phyloP scores from a whole-genome alignment of 1,140 invertebrate species.

The Scaptomyza hsui region DNA sequence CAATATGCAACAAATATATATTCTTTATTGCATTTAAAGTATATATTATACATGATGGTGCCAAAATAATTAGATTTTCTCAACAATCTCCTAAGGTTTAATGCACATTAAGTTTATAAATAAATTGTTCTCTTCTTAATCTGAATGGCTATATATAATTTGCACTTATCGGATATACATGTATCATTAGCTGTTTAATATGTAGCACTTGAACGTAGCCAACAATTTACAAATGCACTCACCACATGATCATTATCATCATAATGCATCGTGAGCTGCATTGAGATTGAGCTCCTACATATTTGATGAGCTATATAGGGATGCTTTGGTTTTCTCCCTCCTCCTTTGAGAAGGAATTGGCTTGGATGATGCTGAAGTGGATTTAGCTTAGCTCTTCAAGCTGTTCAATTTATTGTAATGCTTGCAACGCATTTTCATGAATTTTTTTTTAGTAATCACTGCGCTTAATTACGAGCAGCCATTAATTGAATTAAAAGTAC shows the following conservation, averaged over 20 bases:
- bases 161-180: conserved; percentile 20
- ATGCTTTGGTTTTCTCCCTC: too few species aligned
- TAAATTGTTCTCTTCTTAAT: too few species aligned
- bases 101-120: too few species aligned
- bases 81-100: too few species aligned
- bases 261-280: conserved; percentile 13
- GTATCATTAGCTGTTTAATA: conserved; percentile 8
- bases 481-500: conserved; percentile 39
- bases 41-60: too few species aligned
- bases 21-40: too few species aligned
- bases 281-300: conserved; percentile 13
- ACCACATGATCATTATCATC: conserved; percentile 16
- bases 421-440: conserved; percentile 6
- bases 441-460: conserved; percentile 22
- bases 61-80: too few species aligned
- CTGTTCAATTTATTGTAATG: conserved; percentile 25
- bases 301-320: neutral
- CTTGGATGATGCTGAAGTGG: neutral
- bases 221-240: conserved; percentile 7
- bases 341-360: too few species aligned
- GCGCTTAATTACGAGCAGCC: conserved; percentile 28
- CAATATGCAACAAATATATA: too few species aligned
- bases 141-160: conserved; percentile 12
- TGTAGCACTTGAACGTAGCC: conserved; percentile 2
- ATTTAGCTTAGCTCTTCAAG: neutral